Conservation (phyloP, 2,888 invertebrate genomes). For the Urechis unicinctus region DNA sequence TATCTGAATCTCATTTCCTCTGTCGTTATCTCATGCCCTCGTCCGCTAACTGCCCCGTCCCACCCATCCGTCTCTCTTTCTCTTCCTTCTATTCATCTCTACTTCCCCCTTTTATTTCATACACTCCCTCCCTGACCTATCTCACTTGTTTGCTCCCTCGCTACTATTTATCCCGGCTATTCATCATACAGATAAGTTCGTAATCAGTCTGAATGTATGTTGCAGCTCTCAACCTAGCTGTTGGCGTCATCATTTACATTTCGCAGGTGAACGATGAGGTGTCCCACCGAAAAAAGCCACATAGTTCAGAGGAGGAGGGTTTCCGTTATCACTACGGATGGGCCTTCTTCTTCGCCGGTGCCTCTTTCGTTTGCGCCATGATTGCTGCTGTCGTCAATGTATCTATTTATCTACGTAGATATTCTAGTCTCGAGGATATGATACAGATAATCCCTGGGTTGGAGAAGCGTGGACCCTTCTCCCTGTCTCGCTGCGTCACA, state of each 20-base stretch:
- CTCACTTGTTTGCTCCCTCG: neutral
- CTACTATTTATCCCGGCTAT: too few species aligned
- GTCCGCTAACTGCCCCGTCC: conserved; percentile 1
- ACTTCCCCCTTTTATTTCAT: neutral
- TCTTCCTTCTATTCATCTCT: neutral
- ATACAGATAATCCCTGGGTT: neutral
- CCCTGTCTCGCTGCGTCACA: neutral
- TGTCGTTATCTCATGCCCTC: neutral
- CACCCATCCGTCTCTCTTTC: neutral
- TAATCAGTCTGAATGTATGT: too few species aligned
- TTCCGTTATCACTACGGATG: conserved; percentile 42
- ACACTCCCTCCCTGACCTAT: neutral
- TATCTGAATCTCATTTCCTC: neutral
- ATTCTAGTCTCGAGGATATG: conserved; percentile 9
- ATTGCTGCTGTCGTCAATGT: conserved; percentile 40
- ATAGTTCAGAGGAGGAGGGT: conserved; percentile 15
- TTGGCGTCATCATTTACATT: conserved; percentile 45
- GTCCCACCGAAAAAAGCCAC: conserved; percentile 32
- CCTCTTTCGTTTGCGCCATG: conserved; percentile 41
- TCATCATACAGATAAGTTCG: too few species aligned
- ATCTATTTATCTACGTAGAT: conserved; percentile 34
- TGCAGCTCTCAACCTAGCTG: conserved; percentile 37
- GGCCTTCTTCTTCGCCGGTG: conserved; percentile 46
- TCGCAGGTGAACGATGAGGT: conserved; percentile 47
- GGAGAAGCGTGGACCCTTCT: neutral